phyloP scores from a whole-genome alignment of 64 coral and sea anemone genomes.

The Cladopsammia gracilis region DNA sequence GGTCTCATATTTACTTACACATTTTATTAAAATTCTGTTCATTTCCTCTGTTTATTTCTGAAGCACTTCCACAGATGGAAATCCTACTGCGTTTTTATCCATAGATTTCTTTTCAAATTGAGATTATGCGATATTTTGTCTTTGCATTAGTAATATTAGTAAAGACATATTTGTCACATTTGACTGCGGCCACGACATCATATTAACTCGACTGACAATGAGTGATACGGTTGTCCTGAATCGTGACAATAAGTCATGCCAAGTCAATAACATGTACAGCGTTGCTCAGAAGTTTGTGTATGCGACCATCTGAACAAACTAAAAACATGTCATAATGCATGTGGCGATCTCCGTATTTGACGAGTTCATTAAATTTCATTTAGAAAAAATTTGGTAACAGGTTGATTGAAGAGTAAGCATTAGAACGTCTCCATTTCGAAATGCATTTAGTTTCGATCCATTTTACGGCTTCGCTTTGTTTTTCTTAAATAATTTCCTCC shows the following conservation, averaged over 20 bases:
- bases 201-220: background rate
- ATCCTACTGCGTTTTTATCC: background rate
- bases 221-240: slow-evolving; percentile 3
- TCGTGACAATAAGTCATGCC: slow-evolving; percentile 13
- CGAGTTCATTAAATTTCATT: background rate
- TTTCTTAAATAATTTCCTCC: background rate
- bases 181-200: background rate
- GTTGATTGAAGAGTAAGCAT: background rate
- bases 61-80: background rate
- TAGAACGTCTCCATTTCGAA: background rate
- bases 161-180: background rate
- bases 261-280: background rate
- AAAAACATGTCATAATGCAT: slow-evolving; percentile 22
- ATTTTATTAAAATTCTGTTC: slow-evolving; percentile 17
- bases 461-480: background rate
- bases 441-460: background rate
- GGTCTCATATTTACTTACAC: slow-evolving; percentile 8
- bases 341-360: background rate
- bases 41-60: slow-evolving; percentile 9
- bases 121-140: slow-evolving; percentile 8
- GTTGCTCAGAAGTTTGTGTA: background rate
- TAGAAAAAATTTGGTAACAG: background rate
- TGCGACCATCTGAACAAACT: slow-evolving; percentile 11
- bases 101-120: background rate
- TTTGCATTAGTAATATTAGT: background rate